Evolutionary conservation across 2,113 vertebrate genomes (phyloP).

Genomic region (Eubucco bourcierii): DNA sequence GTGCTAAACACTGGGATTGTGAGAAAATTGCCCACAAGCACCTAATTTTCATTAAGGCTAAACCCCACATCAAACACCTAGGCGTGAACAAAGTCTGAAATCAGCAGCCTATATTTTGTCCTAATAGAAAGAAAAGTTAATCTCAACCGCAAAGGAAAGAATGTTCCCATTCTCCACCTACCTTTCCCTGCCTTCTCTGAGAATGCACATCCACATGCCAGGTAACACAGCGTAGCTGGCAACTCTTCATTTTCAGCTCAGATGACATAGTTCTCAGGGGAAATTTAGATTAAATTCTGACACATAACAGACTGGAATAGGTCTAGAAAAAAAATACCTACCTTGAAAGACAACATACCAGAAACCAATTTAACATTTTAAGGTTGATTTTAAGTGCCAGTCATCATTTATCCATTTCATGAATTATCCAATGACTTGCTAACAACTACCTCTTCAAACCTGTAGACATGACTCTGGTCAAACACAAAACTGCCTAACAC

Average conservation of each 20-base stretch:
- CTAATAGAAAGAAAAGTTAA: not conserved
- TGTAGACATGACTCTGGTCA: not conserved
- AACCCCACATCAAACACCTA: not conserved
- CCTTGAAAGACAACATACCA: not conserved
- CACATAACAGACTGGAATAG: not conserved
- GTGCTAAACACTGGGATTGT: not conserved
- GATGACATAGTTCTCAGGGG: not conserved
- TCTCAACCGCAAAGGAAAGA: not conserved
- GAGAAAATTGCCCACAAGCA: not conserved
- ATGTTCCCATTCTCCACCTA: not conserved
- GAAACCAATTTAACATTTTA: not conserved
- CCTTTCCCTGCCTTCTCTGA: not conserved
- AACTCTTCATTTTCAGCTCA: not conserved
- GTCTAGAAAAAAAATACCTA: not conserved
- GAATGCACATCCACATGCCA: not conserved
- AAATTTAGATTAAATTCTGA: not conserved
- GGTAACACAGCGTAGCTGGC: not conserved
- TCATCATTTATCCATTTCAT: not conserved
- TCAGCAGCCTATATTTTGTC: not conserved
- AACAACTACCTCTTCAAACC: not conserved
- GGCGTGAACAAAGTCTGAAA: not conserved
- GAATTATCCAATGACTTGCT: not conserved
- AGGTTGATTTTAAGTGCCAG: not conserved
- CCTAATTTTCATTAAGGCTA: not conserved
- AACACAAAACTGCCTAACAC: not conserved